Evolutionary conservation across 2,888 invertebrate genomes (phyloP), one percentile per base, ranked within the genome.

Genomic region (Aspidapion aeneum): DNA sequence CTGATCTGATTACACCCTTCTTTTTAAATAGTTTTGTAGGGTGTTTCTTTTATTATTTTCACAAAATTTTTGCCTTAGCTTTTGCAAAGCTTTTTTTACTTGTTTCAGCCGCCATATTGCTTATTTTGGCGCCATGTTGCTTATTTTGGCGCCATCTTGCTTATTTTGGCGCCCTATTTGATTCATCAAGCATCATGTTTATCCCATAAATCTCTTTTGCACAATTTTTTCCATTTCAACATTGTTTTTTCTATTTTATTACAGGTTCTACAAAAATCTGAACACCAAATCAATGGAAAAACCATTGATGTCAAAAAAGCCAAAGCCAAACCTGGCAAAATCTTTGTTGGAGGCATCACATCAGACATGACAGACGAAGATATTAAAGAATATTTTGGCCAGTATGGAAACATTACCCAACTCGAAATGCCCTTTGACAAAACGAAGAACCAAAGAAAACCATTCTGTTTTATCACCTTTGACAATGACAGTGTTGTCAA

Each of bases 391-490:
- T 68, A 68, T 58, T 68, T 68, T 21, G 64, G 64, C 17, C 68
- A 68, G 56, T 68, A 63, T 52, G 68, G 68, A 21, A 63, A 49
- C 18, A 66, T 68, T n/a, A 64, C 63, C 22, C 66, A 66, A 64
- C 66, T 68, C 18, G 68, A 68, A 50, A 68, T 68, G 68, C 68
- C 68, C 56, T 68, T 66, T 59, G 68, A 68, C 62, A 68, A 68
- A 52, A 68, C 66, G 18, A 68, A 68, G 58, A 68, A 68, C 49
- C 68, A 68, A 58, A 48, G 68, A 35, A 68, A 68, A 58, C 66
- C 64, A 1, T 68, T 68, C 59, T 68, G 68, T 56, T 68, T 68
- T 57, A 68, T 68, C 51, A 68, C 68, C 9, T 68, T 68, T 51
- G 68, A 68, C 51, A 66, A 63, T 52, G 66, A 68, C 60, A 55